These are phyloP conservation scores for Halcyon malimbica DNA, from an alignment of 2,113 vertebrate species.

Conservation along the genomic window DNA sequence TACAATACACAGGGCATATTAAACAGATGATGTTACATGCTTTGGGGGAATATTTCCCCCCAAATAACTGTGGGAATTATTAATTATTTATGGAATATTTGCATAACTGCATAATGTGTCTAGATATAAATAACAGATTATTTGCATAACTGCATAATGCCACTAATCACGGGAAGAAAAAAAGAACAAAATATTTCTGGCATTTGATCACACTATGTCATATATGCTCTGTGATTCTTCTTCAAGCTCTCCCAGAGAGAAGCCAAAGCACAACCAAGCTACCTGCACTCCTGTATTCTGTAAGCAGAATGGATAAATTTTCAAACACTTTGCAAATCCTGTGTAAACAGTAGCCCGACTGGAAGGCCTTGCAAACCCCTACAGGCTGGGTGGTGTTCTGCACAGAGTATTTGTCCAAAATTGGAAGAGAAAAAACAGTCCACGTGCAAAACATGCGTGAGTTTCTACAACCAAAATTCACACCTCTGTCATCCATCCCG, in stretches of 20 bases:
- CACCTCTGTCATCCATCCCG: neutral
- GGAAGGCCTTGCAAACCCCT: neutral
- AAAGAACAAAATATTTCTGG: conserved; percentile 81
- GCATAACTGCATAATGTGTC: conserved; percentile 83
- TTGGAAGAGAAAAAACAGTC: neutral
- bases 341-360: neutral
- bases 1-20: neutral
- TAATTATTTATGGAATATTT: conserved; percentile 83
- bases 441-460: neutral
- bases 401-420: neutral
- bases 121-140: conserved; percentile 85
- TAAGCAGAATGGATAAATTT: neutral
- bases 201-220: conserved; percentile 76
- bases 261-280: conserved; percentile 7
- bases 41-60: conserved; percentile 67
- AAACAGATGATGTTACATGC: conserved; percentile 58
- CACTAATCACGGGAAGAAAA: conserved; percentile 76
- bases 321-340: neutral
- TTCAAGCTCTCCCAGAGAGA: conserved; percentile 43
- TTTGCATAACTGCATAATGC: conserved; percentile 85
- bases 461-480: neutral
- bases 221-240: conserved; percentile 67
- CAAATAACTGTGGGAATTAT: conserved; percentile 79
- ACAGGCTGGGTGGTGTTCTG: neutral
- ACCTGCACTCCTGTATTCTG: neutral